Conservation (phyloP, 2,797 vertebrate genomes). For the Poeciliopsis paucimaculata region DNA sequence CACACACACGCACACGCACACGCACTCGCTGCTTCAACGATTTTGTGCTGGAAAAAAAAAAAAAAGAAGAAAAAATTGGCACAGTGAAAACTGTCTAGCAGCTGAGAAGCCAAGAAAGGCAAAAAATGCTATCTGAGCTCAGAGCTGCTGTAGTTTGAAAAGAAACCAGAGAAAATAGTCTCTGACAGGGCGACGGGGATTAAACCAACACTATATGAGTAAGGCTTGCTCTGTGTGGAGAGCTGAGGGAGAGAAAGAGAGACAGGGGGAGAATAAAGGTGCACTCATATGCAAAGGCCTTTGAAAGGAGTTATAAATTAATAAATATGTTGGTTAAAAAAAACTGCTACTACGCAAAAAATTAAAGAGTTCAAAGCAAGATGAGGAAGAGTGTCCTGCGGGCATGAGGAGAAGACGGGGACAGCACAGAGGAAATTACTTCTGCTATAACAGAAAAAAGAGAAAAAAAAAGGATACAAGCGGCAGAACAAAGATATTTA, state of each 20-base stretch:
- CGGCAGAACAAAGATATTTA: conserved; percentile 46
- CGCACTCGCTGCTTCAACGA: conserved; percentile 28
- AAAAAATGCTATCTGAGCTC: conserved; percentile 38
- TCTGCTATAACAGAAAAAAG: conserved; percentile 45
- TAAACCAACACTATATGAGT: conserved; percentile 74
- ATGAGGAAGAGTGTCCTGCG: conserved; percentile 71
- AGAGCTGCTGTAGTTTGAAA: conserved; percentile 31
- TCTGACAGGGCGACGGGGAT: conserved; percentile 70
- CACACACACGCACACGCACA: too few species aligned
- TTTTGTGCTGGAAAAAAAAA: not conserved
- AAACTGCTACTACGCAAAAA: conserved; percentile 66
- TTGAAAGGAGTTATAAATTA: conserved; percentile 73
- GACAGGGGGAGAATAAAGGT: conserved; percentile 56
- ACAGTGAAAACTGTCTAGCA: conserved; percentile 29
- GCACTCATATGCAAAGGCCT: conserved; percentile 63
- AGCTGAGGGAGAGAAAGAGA: conserved; percentile 28
- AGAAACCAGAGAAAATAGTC: conserved; percentile 57
- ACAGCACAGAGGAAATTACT: conserved; percentile 63
- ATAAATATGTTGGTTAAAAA: conserved; percentile 79
- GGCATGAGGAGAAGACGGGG: conserved; percentile 64
- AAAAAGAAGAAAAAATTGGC: not conserved
- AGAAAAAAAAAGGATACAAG: conserved; percentile 14
- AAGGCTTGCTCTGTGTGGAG: conserved; percentile 44
- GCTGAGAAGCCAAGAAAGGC: conserved; percentile 27
- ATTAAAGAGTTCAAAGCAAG: conserved; percentile 79